Base-by-base conservation (phyloP, 2,888 invertebrate genomes). In the Chelonus formosanus region DNA sequence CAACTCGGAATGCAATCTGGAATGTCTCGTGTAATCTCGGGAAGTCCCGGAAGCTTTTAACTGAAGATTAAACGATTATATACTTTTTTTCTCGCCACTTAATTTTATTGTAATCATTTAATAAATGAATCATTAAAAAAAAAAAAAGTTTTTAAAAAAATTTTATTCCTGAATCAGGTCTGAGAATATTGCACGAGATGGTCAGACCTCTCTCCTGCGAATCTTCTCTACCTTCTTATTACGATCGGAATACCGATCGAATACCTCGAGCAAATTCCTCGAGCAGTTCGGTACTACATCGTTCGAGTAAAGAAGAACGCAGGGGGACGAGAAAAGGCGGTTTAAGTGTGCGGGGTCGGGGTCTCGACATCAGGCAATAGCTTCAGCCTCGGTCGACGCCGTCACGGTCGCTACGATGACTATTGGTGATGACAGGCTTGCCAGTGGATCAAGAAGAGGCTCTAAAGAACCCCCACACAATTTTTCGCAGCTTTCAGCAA, bases 191-290 rank as follows among this genome's bases (percentile, higher is more conserved):
- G 34, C 34, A 5, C 10, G 40, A 40, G 40, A 4, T 40, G 4
- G 40, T 40, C 40, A 32, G 52, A 52, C 8, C 52, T 32, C 6
- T 32, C 52, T 32, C 7, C 52, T 32, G 52, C 31, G 34, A 32
- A 52, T 40, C 20, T 31, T 53, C 31, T 43, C 62, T 47, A 36
- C 63, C 64, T 68, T 58, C 62, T 36, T 55, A 66, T 66, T 66
- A 68, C 68, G 62, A 67, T 68, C 67, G 68, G 63, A 64, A 70
- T 72, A 70, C 74, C 74, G 74, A 76, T 73, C 69, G 69, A 73
- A 75, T 76, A 74, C 75, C 73, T 72, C 69, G 70, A 69, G 73
- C 71, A 59, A 75, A 74, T 77, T 75, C 76, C 74, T 74, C 71
- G 65, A 66, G 61, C 60, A 63, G 67, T 59, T 54, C 65, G 67